Base-by-base conservation (phyloP, 2,888 invertebrate species). In the Miltochrista miniata region DNA sequence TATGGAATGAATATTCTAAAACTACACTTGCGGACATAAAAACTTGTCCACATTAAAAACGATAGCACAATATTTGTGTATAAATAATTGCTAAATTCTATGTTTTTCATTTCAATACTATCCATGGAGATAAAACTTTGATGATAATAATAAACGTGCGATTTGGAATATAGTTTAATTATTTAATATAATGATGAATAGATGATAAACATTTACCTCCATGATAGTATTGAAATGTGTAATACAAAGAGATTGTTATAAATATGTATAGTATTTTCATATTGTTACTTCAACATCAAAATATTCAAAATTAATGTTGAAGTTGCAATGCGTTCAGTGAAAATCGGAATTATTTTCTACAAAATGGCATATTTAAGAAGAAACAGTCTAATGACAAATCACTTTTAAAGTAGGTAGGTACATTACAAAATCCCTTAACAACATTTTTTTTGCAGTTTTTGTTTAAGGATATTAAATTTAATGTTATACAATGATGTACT, bases 1-100 rank as follows among this genome's bases (percentile, higher is more conserved):
- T 64, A 70, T 64, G 75, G 78, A 77, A 76, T 75, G 77, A 73
- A 66, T 60, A 56, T 42, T 65, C 61, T 72, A 56, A 56, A 56
- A 56, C 54, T 72, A 73, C 57, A 71, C 51, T 64, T 55, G 68
- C 57, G 71, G 77, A 70, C 77, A 71, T 65, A 67, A 63, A 68
- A 74, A 68, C 58, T 50, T 52, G 64, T 64, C 64, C 70, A 62
- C 58, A 47, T 43, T 47, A 53, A 40, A 53, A 48, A 53, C 36
- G 45, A 48, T 45, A 53, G 52, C 52, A 53, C 52, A 45, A 37
- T 45, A 41, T 39, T 44, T 35, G 24, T 39, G 13, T 44, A 48
- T 52, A 40, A 52, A 48, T 52, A 24, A 48, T 31, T 47, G 9
- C 34, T 48, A 43, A 39, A 34, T 34, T 10, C 40, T 48, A 52